Evolutionary conservation across 1,140 invertebrate genomes (phyloP).

Genomic region (Varroa destructor): DNA sequence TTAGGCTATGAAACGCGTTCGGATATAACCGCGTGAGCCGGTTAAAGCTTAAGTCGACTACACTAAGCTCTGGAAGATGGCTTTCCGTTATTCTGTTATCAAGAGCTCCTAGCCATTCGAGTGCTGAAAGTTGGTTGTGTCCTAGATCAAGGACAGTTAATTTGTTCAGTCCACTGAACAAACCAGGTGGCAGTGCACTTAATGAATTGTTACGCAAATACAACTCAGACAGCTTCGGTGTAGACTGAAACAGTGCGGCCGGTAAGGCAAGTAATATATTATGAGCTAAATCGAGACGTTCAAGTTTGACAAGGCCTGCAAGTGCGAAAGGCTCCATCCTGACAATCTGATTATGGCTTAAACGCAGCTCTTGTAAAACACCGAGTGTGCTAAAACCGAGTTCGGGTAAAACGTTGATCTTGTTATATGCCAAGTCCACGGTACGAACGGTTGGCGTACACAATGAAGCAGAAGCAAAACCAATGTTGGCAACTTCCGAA

Average conservation of each 20-base stretch:
- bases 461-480: slow-evolving; percentile 44
- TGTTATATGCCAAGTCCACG: slow-evolving; percentile 59
- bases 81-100: slow-evolving; percentile 55
- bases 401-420: slow-evolving; percentile 53
- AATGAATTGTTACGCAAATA: slow-evolving; percentile 70
- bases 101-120: slow-evolving; percentile 54
- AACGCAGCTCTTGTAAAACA: slow-evolving; percentile 46
- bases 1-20: slow-evolving; percentile 62
- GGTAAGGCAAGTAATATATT: slow-evolving; percentile 68
- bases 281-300: slow-evolving; percentile 56
- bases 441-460: slow-evolving; percentile 34
- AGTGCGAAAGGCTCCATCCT: slow-evolving; percentile 62
- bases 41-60: slow-evolving; percentile 72
- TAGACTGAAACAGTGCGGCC: slow-evolving; percentile 55
- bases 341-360: slow-evolving; percentile 68
- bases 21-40: slow-evolving; percentile 62
- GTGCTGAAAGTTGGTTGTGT: slow-evolving; percentile 60
- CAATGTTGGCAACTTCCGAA: slow-evolving; percentile 55
- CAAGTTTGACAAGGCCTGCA: slow-evolving; percentile 53
- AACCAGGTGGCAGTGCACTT: slow-evolving; percentile 55
- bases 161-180: slow-evolving; percentile 62
- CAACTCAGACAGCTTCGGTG: slow-evolving; percentile 39
- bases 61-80: slow-evolving; percentile 67
- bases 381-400: slow-evolving; percentile 31
- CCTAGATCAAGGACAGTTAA: slow-evolving; percentile 52